These are phyloP conservation scores for Anhinga anhinga DNA, from an alignment of 2,113 vertebrate genomes.

Conservation along the genomic window DNA sequence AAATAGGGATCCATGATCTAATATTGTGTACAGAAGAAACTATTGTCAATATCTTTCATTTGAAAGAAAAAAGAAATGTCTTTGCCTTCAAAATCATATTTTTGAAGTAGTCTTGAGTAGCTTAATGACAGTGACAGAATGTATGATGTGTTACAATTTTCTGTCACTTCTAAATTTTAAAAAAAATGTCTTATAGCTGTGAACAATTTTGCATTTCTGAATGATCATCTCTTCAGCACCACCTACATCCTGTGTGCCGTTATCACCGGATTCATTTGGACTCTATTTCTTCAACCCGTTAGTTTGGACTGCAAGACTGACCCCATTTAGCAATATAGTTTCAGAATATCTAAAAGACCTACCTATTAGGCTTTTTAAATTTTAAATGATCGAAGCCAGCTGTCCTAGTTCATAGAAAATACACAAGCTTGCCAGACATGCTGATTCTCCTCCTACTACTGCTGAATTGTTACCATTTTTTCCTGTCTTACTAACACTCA, in stretches of 20 bases:
- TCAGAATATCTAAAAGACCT: neutral
- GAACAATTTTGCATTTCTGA: slow-evolving; percentile 16
- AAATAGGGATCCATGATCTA: neutral
- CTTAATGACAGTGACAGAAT: neutral
- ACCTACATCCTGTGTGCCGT: neutral
- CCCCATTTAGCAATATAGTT: neutral
- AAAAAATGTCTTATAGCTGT: neutral
- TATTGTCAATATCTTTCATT: neutral
- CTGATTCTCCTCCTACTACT: neutral
- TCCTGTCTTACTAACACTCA: neutral
- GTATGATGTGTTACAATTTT: slow-evolving; percentile 41
- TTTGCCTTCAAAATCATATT: slow-evolving; percentile 18
- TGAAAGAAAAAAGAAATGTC: neutral
- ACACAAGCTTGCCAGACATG: neutral
- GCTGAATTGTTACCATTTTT: neutral
- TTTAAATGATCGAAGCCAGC: neutral
- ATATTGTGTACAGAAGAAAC: neutral
- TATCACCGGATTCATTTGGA: neutral
- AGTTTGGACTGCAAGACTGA: neutral
- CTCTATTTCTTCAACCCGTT: neutral
- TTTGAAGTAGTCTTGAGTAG: neutral
- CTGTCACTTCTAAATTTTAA: slow-evolving; percentile 25
- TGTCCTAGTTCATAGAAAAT: neutral
- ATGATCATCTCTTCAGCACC: slow-evolving; percentile 3
- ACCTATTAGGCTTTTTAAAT: neutral